Percentiles rank a stretch among this genome's conserved stretches.
Conservation (phyloP, 2,888 invertebrate species). For the Protodeltote pygarga region DNA sequence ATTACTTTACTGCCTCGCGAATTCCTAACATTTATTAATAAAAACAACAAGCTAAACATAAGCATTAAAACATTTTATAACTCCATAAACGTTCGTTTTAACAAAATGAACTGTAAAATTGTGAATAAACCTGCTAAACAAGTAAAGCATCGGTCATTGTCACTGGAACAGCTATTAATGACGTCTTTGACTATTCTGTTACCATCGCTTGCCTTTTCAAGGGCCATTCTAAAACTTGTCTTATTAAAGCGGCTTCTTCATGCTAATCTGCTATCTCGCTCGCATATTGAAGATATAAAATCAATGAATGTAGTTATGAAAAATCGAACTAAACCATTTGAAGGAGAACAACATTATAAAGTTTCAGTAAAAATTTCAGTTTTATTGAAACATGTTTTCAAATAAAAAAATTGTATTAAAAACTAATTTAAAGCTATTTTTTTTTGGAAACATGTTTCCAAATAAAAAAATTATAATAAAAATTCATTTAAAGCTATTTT, state of each 20-base stretch:
- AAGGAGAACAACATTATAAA: too few relatives aligned
- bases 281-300: too few relatives aligned
- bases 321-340: too few relatives aligned
- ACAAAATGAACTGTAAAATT: constrained; percentile 64
- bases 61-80: constrained; percentile 15
- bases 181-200: constrained; percentile 20
- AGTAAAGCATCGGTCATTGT: constrained; percentile 75
- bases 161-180: constrained; percentile 57
- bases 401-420: too few relatives aligned
- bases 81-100: constrained; percentile 19
- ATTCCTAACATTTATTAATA: constrained; percentile 1
- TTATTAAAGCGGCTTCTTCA: constrained; percentile 29
- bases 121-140: constrained; percentile 69
- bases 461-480: too few relatives aligned
- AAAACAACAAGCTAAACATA: constrained; percentile 16
- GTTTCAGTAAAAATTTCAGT: too few relatives aligned
- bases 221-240: constrained; percentile 22
- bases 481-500: too few relatives aligned
- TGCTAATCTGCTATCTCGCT: too few relatives aligned
- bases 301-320: too few relatives aligned
- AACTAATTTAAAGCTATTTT: too few relatives aligned
- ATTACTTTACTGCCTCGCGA: not conserved
- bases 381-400: too few relatives aligned
- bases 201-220: constrained; percentile 50
- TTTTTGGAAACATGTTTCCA: too few relatives aligned